A percentile compares a stretch with the other conserved stretches of the same genome.
Evolutionary conservation across 2,888 invertebrate species (phyloP).

Genomic region (Agrenia bidenticulata): DNA sequence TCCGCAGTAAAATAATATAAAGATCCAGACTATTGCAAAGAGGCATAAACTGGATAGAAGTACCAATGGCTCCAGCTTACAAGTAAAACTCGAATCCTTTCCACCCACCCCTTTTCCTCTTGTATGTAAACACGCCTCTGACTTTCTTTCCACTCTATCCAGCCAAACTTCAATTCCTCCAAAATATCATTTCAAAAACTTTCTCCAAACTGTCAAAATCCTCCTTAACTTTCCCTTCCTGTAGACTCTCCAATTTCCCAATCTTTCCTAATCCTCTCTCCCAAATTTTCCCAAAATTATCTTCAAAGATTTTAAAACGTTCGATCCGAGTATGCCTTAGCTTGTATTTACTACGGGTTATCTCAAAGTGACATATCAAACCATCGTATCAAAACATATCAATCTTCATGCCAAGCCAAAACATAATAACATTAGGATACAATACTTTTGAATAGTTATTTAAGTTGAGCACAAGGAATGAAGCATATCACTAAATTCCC

Average conservation of each 20-base stretch:
- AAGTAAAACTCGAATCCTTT: background rate
- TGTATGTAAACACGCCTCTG: background rate
- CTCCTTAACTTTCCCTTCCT: slow-evolving; percentile 27
- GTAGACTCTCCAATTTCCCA: slow-evolving; percentile 16
- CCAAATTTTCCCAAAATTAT: background rate
- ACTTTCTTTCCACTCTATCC: background rate
- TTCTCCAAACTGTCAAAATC: slow-evolving; percentile 8
- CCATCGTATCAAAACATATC: no score
- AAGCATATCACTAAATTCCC: no score
- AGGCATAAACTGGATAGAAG: background rate
- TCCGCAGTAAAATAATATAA: background rate
- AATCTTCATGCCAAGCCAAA: no score
- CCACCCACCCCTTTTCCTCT: background rate
- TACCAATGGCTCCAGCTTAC: slow-evolving; percentile 13
- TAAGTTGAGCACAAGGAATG: no score
- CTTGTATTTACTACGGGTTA: no score
- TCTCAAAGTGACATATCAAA: background rate
- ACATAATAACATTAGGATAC: no score
- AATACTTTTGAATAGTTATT: no score
- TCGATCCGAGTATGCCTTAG: no score
- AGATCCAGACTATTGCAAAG: background rate
- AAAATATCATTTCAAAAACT: background rate
- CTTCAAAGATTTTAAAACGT: background rate
- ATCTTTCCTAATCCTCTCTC: slow-evolving; percentile 20
- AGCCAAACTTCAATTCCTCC: background rate